phyloP scores from a whole-genome alignment of 2,888 invertebrate genomes.

The Disparrhopalites patrizii region DNA sequence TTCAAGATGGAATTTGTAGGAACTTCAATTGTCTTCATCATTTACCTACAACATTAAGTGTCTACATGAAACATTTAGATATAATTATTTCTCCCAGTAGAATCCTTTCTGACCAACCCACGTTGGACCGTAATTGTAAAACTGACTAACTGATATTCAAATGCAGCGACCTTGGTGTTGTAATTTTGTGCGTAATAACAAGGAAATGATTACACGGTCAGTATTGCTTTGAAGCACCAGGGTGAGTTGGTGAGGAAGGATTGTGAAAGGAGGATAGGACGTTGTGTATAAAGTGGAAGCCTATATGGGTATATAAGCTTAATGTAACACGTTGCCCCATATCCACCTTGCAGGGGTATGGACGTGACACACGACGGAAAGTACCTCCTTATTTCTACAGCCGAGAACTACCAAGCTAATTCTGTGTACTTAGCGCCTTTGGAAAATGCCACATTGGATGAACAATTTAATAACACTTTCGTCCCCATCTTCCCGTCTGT shows the following conservation, averaged over 20 bases:
- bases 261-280: too few species aligned
- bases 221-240: too few species aligned
- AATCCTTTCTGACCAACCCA: too few species aligned
- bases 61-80: too few species aligned
- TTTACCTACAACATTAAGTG: background rate
- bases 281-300: background rate
- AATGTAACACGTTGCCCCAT: too few species aligned
- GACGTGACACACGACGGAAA: slow-evolving; percentile 4
- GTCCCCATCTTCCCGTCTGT: slow-evolving; percentile 6
- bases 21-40: background rate
- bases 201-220: too few species aligned
- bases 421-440: background rate
- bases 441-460: background rate
- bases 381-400: background rate
- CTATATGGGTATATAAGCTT: background rate
- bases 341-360: background rate
- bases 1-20: background rate
- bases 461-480: slow-evolving; percentile 1
- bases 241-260: too few species aligned
- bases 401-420: slow-evolving; percentile 2
- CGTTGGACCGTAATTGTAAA: background rate
- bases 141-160: too few species aligned
- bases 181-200: too few species aligned
- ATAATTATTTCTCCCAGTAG: too few species aligned
- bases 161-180: background rate